Evolutionary conservation across 2,888 invertebrate species (phyloP).

Genomic region (Euspilapteryx auroguttella): DNA sequence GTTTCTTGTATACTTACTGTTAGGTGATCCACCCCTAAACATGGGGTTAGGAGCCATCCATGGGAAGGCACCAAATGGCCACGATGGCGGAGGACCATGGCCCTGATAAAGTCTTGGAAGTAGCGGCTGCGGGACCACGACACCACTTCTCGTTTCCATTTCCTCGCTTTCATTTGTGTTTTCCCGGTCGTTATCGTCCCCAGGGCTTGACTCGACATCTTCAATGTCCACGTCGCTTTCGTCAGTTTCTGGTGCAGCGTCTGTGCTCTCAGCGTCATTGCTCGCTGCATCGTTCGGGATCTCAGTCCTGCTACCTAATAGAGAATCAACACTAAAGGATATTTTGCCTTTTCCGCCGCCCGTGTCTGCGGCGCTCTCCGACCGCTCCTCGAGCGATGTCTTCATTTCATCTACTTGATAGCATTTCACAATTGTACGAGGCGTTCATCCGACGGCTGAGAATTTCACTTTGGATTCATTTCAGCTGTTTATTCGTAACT

Average conservation of each 20-base stretch:
- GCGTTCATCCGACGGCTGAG: slow-evolving; percentile 3
- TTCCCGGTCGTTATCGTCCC: slow-evolving; percentile 42
- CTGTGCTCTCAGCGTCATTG: slow-evolving; percentile 41
- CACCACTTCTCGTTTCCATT: slow-evolving; percentile 46
- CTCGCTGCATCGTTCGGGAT: slow-evolving; percentile 28
- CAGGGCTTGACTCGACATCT: slow-evolving; percentile 39
- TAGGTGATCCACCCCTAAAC: slow-evolving; percentile 62
- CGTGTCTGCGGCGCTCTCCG: slow-evolving; percentile 40
- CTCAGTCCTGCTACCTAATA: slow-evolving; percentile 46
- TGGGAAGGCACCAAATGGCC: slow-evolving; percentile 69
- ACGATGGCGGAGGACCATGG: slow-evolving; percentile 51
- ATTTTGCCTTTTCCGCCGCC: slow-evolving; percentile 66
- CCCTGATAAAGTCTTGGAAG: slow-evolving; percentile 62
- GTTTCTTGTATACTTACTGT: too few species aligned
- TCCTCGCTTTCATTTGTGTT: slow-evolving; percentile 45
- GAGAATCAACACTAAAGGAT: slow-evolving; percentile 73
- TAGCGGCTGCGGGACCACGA: slow-evolving; percentile 69
- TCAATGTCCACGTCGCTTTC: slow-evolving; percentile 57
- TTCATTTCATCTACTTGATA: slow-evolving; percentile 52
- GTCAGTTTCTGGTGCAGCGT: slow-evolving; percentile 32
- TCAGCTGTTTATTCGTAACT: too few species aligned
- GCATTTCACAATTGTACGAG: slow-evolving; percentile 23
- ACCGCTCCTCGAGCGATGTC: slow-evolving; percentile 54
- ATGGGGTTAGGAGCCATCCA: slow-evolving; percentile 66
- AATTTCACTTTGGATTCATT: too few species aligned